These are phyloP conservation scores for Ophonus ardosiacus DNA, from an alignment of 2,888 invertebrate species.

Conservation along the genomic window DNA sequence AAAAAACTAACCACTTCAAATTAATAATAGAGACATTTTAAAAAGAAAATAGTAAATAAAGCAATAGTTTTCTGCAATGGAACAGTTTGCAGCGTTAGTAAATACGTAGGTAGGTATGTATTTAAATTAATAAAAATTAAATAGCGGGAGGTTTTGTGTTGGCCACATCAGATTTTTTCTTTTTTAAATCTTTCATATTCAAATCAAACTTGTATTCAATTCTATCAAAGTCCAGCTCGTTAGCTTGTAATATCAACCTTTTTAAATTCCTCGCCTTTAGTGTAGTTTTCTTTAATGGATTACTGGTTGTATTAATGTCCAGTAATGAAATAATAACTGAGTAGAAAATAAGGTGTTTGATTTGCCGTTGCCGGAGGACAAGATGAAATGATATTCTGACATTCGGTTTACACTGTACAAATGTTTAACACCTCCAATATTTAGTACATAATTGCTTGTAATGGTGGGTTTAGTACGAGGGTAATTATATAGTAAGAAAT, in stretches of 20 bases:
- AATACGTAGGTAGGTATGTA: too few species aligned
- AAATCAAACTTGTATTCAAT: background rate
- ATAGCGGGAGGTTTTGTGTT: too few species aligned
- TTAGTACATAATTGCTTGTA: constrained; percentile 27
- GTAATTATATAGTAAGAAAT: background rate
- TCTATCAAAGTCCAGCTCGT: background rate
- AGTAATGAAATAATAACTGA: constrained; percentile 54
- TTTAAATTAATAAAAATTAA: too few species aligned
- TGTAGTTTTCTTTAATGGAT: constrained; percentile 27
- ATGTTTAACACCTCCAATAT: constrained; percentile 4
- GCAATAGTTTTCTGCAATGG: too few species aligned
- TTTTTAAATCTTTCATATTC: background rate
- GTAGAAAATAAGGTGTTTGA: constrained; percentile 39
- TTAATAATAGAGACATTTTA: too few species aligned
- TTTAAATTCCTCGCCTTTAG: background rate
- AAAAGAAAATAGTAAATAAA: too few species aligned
- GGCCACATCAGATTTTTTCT: too few species aligned
- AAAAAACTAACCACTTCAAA: too few species aligned
- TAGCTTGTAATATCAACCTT: constrained; percentile 1
- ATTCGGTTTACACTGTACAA: constrained; percentile 41
- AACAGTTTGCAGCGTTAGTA: too few species aligned
- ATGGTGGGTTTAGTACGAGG: background rate
- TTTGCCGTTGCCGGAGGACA: background rate
- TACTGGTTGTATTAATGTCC: constrained; percentile 16
- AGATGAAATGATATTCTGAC: constrained; percentile 41